These are phyloP conservation scores for Synanthedon myopaeformis DNA, from an alignment of 2,888 invertebrate genomes.

Conservation along the genomic window DNA sequence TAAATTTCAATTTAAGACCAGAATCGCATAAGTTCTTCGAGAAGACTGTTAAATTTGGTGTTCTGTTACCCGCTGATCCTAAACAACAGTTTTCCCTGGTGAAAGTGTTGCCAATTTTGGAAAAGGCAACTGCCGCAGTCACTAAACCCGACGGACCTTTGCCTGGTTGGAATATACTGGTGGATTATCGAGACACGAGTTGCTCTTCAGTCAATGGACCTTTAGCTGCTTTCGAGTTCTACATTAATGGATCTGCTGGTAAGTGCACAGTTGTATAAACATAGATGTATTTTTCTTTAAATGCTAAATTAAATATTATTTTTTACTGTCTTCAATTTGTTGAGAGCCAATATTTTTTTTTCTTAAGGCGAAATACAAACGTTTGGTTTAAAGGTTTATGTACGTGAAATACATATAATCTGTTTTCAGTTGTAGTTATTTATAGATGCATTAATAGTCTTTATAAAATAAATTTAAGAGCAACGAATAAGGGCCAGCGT, in stretches of 20 bases:
- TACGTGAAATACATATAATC: too few relatives aligned
- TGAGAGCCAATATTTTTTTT: not conserved
- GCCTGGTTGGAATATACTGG: conserved; percentile 76
- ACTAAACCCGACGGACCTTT: conserved; percentile 71
- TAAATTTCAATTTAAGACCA: conserved; percentile 48
- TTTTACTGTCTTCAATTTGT: not conserved
- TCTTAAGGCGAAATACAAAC: too few relatives aligned
- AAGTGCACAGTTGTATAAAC: conserved; percentile 17
- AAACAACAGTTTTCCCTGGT: conserved; percentile 73
- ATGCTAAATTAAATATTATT: not conserved
- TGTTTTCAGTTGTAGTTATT: too few relatives aligned
- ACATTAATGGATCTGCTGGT: conserved; percentile 76
- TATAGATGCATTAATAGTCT: too few relatives aligned
- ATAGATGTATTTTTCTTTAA: not conserved
- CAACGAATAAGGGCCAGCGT: too few relatives aligned
- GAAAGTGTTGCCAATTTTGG: conserved; percentile 78
- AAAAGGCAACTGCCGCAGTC: conserved; percentile 75
- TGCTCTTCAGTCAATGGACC: conserved; percentile 84
- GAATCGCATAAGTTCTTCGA: conserved; percentile 45
- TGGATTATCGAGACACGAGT: conserved; percentile 78
- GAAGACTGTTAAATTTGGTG: conserved; percentile 71
- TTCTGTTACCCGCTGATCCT: conserved; percentile 73
- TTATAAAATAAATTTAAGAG: too few relatives aligned
- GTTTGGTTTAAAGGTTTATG: too few relatives aligned
- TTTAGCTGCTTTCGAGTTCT: conserved; percentile 82